Base-by-base conservation (phyloP, 2,888 invertebrate genomes). In the Tridacna crocea region DNA sequence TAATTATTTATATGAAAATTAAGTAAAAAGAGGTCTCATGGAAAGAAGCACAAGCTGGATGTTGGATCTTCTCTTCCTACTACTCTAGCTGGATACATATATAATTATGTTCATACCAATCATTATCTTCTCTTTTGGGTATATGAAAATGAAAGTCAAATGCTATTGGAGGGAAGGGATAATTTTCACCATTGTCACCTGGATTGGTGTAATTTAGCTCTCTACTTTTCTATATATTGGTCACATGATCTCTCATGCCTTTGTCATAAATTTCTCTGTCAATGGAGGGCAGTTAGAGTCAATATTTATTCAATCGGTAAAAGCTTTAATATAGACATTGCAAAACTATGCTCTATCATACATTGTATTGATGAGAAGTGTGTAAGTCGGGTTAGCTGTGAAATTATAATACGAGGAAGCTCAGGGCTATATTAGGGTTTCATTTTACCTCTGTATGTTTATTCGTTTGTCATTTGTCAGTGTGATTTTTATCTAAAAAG, bases 281-380 rank as follows among this genome's bases (percentile, higher is more conserved):
- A 83, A 83, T 78, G 83, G 75, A 46, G 72, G 78, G 58, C 83
- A 75, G 73, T 72, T 61, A 83, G 83, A 83, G 83, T 83, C 83
- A 83, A 83, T 83, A 83, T 83, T 83, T 83, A 80, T 83, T 80
- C 83, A 80, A 83, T 83, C 75, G 80, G 80, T 80, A 83, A 83
- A 83, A 83, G 83, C 83, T 83, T 83, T 83, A 83, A 83, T 83
- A 83, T 83, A 83, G 83, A 83, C 83, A 83, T 80, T 78, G 78
- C 83, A 83, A 78, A 83, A 75, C 77, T 83, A 68, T 83, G 73
- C 79, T 63, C 78, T 83, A 77, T 80, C 83, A 83, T 78, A 60
- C 61, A 82, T 80, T 83, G 80, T 83, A 75, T 80, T 83, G 80
- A 80, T 83, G 83, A 73, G 51, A 70, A 51, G 26, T 47, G 74